These are phyloP conservation scores for Cephonodes hylas DNA, from an alignment of 2,888 invertebrate genomes.

Conservation along the genomic window DNA sequence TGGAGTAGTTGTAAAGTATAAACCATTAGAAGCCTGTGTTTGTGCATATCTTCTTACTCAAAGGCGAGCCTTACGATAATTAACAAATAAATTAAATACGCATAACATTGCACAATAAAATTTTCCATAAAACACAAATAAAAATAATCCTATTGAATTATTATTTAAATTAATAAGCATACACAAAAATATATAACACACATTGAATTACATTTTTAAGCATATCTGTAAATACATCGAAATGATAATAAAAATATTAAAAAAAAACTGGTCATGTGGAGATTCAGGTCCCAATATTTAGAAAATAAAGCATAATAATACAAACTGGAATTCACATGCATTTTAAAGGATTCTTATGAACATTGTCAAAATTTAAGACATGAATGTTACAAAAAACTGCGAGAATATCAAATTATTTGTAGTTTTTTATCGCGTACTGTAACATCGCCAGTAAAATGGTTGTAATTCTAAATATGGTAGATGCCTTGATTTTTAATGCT, in stretches of 20 bases:
- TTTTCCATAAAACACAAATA: slow-evolving; percentile 34
- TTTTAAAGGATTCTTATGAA: too few relatives aligned
- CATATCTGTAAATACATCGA: background rate
- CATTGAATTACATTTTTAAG: background rate
- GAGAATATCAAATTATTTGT: too few relatives aligned
- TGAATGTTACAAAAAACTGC: too few relatives aligned
- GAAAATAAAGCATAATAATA: background rate
- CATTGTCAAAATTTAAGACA: too few relatives aligned
- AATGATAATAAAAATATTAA: slow-evolving; percentile 29
- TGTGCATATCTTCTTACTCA: background rate
- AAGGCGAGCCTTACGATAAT: slow-evolving; percentile 13
- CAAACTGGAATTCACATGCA: background rate
- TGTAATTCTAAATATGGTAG: too few relatives aligned
- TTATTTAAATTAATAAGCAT: background rate
- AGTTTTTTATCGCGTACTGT: too few relatives aligned
- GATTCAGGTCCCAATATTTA: slow-evolving; percentile 23
- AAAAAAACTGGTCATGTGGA: slow-evolving; percentile 18
- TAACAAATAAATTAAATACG: slow-evolving; percentile 53
- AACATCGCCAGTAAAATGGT: too few relatives aligned
- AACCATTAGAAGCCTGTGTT: background rate
- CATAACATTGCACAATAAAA: slow-evolving; percentile 34
- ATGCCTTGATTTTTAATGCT: too few relatives aligned
- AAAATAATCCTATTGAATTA: slow-evolving; percentile 26
- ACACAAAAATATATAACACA: background rate
- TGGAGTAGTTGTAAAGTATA: background rate